Evolutionary conservation across 2,888 invertebrate species (phyloP).

Genomic region (Palloptera scutellata): DNA sequence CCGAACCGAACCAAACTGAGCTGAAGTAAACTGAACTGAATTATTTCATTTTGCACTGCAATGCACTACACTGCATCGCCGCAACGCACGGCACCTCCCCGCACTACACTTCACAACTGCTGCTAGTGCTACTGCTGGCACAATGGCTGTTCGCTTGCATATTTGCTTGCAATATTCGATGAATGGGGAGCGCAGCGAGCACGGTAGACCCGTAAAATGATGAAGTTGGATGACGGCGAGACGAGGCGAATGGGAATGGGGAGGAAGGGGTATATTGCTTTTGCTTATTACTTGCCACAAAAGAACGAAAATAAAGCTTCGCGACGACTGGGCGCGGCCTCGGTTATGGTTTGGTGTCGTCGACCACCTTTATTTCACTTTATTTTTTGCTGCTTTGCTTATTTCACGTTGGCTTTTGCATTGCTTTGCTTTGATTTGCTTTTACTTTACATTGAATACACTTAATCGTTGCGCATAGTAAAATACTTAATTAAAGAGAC

Average conservation of each 20-base stretch:
- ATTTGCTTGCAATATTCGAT: neutral
- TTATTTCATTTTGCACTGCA: constrained; percentile 3
- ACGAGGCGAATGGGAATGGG: too few relatives aligned
- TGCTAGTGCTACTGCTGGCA: neutral
- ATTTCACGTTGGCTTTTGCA: too few relatives aligned
- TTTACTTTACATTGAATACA: too few relatives aligned
- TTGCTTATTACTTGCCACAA: constrained; percentile 21
- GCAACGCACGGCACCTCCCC: neutral
- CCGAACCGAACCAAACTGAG: too few relatives aligned
- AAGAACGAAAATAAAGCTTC: constrained; percentile 34
- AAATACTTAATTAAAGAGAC: constrained; percentile 41
- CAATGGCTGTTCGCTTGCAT: constrained; percentile 7
- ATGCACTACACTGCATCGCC: constrained; percentile 4
- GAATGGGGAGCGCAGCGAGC: too few relatives aligned
- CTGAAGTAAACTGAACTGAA: too few relatives aligned
- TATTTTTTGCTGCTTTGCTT: constrained; percentile 1
- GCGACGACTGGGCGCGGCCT: constrained; percentile 37
- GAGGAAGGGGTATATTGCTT: constrained; percentile 13
- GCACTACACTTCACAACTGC: neutral
- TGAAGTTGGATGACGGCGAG: too few relatives aligned
- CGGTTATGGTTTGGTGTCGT: constrained; percentile 37
- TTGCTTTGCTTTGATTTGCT: too few relatives aligned
- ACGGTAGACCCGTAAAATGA: too few relatives aligned
- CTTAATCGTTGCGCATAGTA: constrained; percentile 33
- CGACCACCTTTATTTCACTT: constrained; percentile 31